A percentile compares a stretch with the other conserved stretches of the same genome.
phyloP scores from a whole-genome alignment of 2,797 vertebrate genomes.

The Lepilemur septentrionalis region DNA sequence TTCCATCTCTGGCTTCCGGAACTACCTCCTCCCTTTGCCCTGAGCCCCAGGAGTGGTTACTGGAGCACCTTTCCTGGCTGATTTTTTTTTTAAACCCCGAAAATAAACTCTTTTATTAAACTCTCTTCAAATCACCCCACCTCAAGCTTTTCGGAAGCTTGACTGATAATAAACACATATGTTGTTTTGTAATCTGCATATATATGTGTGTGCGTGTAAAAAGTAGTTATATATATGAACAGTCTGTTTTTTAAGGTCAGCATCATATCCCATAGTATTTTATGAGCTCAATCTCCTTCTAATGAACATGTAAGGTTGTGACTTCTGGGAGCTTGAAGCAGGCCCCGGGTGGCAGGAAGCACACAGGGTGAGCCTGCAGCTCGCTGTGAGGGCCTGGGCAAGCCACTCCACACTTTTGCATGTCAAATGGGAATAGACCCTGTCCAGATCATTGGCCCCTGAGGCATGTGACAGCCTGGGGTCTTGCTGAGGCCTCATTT shows the following conservation, averaged over 20 bases:
- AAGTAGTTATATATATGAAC: not conserved
- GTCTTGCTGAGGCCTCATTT: not conserved
- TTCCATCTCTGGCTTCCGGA: no score
- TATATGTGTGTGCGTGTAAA: not conserved
- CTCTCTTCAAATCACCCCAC: not conserved
- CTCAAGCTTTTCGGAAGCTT: not conserved
- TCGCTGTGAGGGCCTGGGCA: not conserved
- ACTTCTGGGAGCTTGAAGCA: not conserved
- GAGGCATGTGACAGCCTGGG: not conserved
- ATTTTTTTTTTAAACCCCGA: not conserved
- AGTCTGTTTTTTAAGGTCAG: not conserved
- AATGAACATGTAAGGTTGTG: not conserved
- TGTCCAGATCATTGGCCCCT: not conserved
- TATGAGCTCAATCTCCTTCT: accelerated
- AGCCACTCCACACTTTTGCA: not conserved
- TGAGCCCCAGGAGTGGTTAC: no score
- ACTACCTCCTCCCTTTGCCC: not conserved
- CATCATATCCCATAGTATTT: not conserved
- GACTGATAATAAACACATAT: not conserved
- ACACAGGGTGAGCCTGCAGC: no score
- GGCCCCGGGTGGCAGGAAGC: not conserved
- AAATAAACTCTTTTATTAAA: not conserved
- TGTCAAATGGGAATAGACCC: not conserved
- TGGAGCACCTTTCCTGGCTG: not conserved
- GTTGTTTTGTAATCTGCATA: not conserved